These are phyloP conservation scores for Lasioglossum villosulum DNA, from an alignment of 2,888 invertebrate species.

Conservation along the genomic window DNA sequence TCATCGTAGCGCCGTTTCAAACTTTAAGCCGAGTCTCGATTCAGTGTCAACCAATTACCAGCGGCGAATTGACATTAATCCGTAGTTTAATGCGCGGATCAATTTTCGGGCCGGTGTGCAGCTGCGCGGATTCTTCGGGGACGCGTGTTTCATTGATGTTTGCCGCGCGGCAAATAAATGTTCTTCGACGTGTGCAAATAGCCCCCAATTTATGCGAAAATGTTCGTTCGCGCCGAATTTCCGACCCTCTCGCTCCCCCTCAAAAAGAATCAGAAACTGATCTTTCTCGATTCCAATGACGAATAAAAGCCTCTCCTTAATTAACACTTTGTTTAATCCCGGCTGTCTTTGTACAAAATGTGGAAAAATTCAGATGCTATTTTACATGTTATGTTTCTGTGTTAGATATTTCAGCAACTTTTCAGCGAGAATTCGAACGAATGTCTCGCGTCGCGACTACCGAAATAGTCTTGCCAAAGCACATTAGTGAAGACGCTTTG, in stretches of 20 bases:
- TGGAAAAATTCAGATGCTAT: not conserved
- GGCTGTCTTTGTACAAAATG: not conserved
- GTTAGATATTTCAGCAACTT: not conserved
- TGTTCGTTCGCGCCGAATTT: not conserved
- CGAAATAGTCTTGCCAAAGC: not conserved
- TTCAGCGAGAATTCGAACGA: not conserved
- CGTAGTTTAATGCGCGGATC: conserved; percentile 68
- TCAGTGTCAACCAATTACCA: conserved; percentile 67
- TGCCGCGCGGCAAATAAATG: conserved; percentile 53
- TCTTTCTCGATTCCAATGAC: not conserved
- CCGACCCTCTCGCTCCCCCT: not conserved
- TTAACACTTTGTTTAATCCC: not conserved
- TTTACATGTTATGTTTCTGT: not conserved
- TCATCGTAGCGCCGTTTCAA: conserved; percentile 60
- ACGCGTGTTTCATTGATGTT: conserved; percentile 49
- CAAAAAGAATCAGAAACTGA: not conserved
- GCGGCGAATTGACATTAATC: conserved; percentile 64
- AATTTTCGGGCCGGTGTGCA: conserved; percentile 58
- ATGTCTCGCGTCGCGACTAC: not conserved
- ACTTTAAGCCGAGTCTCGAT: conserved; percentile 62
- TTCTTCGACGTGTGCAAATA: conserved; percentile 29
- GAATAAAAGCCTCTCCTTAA: not conserved
- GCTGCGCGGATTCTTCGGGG: conserved; percentile 50
- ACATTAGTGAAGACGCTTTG: not conserved
- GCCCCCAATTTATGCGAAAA: conserved; percentile 21